Conservation (phyloP, 2,113 vertebrate genomes). For the Pleuronectes platessa region DNA sequence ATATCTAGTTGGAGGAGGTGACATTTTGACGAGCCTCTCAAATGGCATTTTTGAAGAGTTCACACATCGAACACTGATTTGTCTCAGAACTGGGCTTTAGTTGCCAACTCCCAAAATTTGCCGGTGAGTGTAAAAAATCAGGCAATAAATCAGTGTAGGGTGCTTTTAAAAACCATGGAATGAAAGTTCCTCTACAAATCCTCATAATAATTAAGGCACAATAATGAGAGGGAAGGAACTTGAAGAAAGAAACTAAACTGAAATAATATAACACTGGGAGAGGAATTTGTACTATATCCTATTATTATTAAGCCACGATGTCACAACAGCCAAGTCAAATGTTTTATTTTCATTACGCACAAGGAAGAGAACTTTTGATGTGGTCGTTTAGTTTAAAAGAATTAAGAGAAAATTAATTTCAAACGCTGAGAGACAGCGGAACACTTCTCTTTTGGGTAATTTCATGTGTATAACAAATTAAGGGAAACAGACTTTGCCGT, state of each 20-base stretch:
- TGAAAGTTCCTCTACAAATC: no score
- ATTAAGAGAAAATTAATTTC: not conserved
- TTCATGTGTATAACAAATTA: slow-evolving; percentile 5
- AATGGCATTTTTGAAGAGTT: no score
- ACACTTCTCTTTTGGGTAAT: not conserved
- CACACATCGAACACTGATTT: no score
- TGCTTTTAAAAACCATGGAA: no score
- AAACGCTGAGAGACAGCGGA: not conserved
- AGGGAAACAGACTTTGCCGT: slow-evolving; percentile 9
- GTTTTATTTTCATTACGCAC: not conserved
- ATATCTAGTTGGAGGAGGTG: no score
- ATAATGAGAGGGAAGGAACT: no score
- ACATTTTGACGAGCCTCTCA: no score
- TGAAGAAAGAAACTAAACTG: not conserved
- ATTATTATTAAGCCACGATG: not conserved
- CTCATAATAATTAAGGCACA: not conserved
- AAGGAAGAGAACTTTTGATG: not conserved
- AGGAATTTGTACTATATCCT: no score
- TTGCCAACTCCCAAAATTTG: no score
- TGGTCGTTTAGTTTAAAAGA: not conserved
- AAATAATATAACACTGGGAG: not conserved
- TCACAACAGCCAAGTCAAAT: not conserved
- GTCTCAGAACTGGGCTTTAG: no score
- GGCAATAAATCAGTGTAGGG: no score
- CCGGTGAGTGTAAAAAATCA: no score